Evolutionary conservation across 1,140 invertebrate species (phyloP), one percentile per base, ranked within the genome.

Genomic region (Drosophila setifemur): DNA sequence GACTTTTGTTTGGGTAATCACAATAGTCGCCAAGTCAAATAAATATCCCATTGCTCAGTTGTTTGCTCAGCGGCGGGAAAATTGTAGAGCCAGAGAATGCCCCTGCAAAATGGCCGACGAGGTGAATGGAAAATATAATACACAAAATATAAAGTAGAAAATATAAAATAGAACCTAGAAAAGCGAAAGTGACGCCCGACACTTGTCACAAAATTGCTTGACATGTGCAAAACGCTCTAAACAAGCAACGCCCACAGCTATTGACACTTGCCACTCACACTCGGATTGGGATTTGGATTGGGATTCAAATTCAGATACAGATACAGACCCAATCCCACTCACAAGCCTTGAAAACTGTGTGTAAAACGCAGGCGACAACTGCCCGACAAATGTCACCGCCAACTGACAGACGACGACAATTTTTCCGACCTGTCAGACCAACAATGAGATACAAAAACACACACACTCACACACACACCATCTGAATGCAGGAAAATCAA

Each of bases 181-280:
- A 68, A 48, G 9, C 29, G 39, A 64, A 42, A 50, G 25, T 48
- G 74, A 73, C 37, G 33, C 18, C n/a, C 43, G 71, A 85, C 81
- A 85, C 81, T 86, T 85, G 81, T 76, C 81, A 75, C 54, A 79
- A 25, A 43, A 67, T 61, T n/a, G 52, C 54, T 50, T 86, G 81
- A 86, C 81, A 85, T 79, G 71, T 73, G 68, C 67, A 68, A 79
- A 79, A 79, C 35, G 64, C 48, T 29, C 16, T 4, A 26, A 26
- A 33, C 25, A 43, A 54, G 47, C 53, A 61, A 86, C 81, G 81
- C 81, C 81, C 68, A 86, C 78, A 64, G 25, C 68, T 58, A 86
- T 86, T 86, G 81, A 81, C 81, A 86, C 81, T 86, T 86, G 81
- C 71, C 81, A 86, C 79, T 85, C 79, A 78, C 44, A 28, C 50